Evolutionary conservation across 2,888 invertebrate species (phyloP).

Genomic region (Apotomis turbidana): DNA sequence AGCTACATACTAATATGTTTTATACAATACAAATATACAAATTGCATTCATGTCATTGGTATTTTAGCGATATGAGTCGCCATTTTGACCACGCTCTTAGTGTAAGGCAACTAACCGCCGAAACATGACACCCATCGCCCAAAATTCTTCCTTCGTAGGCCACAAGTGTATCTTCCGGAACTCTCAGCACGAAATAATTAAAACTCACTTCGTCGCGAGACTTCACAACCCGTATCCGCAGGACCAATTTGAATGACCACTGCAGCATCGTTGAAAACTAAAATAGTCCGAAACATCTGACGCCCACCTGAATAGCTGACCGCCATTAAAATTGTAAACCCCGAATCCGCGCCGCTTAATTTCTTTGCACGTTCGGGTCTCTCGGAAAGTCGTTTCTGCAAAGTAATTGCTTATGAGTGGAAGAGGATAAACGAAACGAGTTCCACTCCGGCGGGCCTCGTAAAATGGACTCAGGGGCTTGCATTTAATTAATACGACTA

Average conservation of each 20-base stretch:
- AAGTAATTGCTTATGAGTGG: constrained; percentile 83
- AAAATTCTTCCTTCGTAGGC: too few relatives aligned
- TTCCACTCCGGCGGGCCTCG: constrained; percentile 72
- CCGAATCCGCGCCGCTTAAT: constrained; percentile 73
- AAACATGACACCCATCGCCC: too few relatives aligned
- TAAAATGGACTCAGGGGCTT: constrained; percentile 80
- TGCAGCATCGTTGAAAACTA: constrained; percentile 17
- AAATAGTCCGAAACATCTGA: constrained; percentile 50
- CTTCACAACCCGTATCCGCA: background rate
- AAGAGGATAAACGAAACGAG: constrained; percentile 80
- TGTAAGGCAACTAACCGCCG: too few relatives aligned
- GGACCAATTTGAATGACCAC: background rate
- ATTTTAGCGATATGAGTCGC: too few relatives aligned
- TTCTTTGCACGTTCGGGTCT: constrained; percentile 74
- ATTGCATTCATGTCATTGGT: too few relatives aligned
- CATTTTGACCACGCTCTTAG: too few relatives aligned
- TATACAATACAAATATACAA: too few relatives aligned
- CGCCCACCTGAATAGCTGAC: constrained; percentile 60
- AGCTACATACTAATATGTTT: too few relatives aligned
- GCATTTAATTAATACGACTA: constrained; percentile 81
- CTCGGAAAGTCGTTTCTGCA: constrained; percentile 74
- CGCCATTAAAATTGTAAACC: constrained; percentile 66
- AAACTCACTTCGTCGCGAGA: too few relatives aligned
- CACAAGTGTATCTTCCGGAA: too few relatives aligned
- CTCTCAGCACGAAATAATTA: too few relatives aligned